Conservation (phyloP, 2,888 invertebrate genomes). For the Augochlorella aurata region DNA sequence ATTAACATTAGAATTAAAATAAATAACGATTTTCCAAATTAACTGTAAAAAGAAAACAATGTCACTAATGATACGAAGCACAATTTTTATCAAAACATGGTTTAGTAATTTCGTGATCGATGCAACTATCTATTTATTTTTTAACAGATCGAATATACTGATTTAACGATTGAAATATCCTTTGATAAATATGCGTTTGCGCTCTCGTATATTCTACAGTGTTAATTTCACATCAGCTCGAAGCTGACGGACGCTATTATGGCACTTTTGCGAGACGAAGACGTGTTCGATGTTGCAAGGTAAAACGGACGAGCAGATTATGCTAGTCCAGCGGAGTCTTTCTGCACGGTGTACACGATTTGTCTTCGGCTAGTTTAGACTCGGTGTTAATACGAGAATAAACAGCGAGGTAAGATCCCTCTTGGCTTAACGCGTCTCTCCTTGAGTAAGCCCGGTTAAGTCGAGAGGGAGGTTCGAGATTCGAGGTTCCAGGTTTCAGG, state of each 20-base stretch:
- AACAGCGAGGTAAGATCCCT: conserved; percentile 75
- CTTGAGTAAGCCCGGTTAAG: conserved; percentile 74
- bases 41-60: no score
- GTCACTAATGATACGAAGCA: no score
- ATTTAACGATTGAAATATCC: no score
- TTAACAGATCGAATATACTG: no score
- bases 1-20: no score
- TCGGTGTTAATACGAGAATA: conserved; percentile 78
- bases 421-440: conserved; percentile 73
- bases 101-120: no score
- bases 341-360: conserved; percentile 69
- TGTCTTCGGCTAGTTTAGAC: conserved; percentile 74
- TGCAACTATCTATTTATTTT: no score
- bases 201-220: no score
- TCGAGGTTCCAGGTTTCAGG: conserved; percentile 69
- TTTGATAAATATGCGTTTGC: no score
- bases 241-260: neutral
- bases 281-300: conserved; percentile 3
- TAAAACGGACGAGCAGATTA: conserved; percentile 49
- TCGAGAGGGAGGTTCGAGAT: conserved; percentile 72
- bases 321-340: conserved; percentile 55
- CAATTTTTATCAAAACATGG: no score
- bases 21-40: no score
- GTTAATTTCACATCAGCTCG: no score
- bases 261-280: neutral